Conservation (phyloP, 2,113 vertebrate genomes). For the Cryptotis parvus region DNA sequence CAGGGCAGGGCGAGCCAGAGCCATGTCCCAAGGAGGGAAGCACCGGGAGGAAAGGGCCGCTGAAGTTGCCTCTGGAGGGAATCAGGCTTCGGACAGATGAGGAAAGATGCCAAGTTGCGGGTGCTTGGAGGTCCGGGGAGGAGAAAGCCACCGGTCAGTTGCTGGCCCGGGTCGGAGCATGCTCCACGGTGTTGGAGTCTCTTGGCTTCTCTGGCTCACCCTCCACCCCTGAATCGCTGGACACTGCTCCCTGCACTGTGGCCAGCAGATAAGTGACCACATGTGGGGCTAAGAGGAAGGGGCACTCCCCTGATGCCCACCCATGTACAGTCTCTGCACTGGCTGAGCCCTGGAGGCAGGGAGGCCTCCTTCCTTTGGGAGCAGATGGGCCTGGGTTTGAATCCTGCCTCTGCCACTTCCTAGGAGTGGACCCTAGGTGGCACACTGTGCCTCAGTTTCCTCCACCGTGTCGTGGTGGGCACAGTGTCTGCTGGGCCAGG, state of each 20-base stretch:
- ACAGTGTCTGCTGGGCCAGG: neutral
- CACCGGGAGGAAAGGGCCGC: fast-evolving
- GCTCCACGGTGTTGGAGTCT: fast-evolving
- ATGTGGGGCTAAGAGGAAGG: too few relatives aligned
- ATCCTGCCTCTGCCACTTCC: neutral
- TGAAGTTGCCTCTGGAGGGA: neutral
- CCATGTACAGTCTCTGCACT: neutral
- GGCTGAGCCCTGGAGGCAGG: neutral
- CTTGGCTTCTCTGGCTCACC: neutral
- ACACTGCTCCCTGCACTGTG: too few relatives aligned
- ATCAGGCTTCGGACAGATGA: neutral
- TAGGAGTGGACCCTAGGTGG: neutral
- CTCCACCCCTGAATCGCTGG: neutral
- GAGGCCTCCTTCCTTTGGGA: neutral
- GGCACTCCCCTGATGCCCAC: too few relatives aligned
- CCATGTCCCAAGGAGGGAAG: neutral
- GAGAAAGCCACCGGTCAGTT: too few relatives aligned
- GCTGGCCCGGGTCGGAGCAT: too few relatives aligned
- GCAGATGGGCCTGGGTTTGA: neutral
- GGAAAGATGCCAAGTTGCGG: neutral
- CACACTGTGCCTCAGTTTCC: neutral
- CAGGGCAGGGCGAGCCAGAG: neutral
- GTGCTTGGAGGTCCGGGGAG: fast-evolving
- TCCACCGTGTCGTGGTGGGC: neutral
- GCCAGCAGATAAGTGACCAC: too few relatives aligned